These are phyloP conservation scores for Sipha flava DNA, from an alignment of 1,140 invertebrate species.

Conservation along the genomic window DNA sequence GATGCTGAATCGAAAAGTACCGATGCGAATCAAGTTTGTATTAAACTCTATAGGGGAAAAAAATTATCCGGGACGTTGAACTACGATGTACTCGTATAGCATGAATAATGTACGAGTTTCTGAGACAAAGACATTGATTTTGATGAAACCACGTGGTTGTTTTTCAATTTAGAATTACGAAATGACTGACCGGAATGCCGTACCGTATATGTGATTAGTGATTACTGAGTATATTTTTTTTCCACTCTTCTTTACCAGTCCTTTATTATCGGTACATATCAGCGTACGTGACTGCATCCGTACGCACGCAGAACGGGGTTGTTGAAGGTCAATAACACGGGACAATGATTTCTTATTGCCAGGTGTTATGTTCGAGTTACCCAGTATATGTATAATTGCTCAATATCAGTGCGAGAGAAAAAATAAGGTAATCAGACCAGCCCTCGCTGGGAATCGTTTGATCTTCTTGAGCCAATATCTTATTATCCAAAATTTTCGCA, in stretches of 20 bases:
- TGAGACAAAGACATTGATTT: constrained; percentile 28
- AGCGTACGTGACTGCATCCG: neutral
- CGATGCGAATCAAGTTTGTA: constrained; percentile 26
- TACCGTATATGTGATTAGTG: neutral
- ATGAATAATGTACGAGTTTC: constrained; percentile 17
- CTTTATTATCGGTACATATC: constrained; percentile 5
- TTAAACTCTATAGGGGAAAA: constrained; percentile 10
- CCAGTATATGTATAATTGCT: neutral
- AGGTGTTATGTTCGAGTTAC: neutral
- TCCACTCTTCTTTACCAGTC: neutral
- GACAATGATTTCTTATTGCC: neutral
- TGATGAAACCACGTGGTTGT: constrained; percentile 14
- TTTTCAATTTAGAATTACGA: constrained; percentile 21
- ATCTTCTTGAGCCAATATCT: too few species aligned
- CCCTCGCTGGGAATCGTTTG: neutral
- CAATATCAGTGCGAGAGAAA: neutral
- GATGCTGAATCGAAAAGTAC: constrained; percentile 20
- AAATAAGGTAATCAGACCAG: neutral
- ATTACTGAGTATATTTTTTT: constrained; percentile 1
- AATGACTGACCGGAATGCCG: constrained; percentile 16
- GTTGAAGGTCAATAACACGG: constrained; percentile 21
- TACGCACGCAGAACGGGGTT: constrained; percentile 7
- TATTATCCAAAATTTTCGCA: too few species aligned
- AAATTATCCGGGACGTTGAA: constrained; percentile 15
- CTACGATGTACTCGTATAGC: neutral